Base-by-base conservation (phyloP, 1,140 invertebrate genomes). In the Drosophila biarmipes region DNA sequence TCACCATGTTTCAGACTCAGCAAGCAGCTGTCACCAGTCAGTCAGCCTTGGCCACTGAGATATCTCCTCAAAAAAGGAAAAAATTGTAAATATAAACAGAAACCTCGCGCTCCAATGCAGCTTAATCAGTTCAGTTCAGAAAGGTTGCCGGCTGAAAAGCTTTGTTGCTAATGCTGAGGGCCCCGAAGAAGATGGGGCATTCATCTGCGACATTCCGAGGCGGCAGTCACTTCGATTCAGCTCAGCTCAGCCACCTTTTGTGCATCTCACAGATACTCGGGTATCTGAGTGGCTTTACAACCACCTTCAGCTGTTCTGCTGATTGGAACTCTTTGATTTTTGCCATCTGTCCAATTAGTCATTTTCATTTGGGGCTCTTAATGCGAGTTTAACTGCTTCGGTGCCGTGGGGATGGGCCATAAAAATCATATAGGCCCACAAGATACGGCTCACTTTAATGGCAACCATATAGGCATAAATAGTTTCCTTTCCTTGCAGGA, bases 341-440 rank as follows among this genome's bases (percentile, higher is more conserved):
- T 82, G 29, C 46, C 82, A 86, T 73, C 78, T 82, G 84, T 87
- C 82, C 82, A 87, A 87, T 87, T 87, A 87, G 82, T 89, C 78
- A 87, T 72, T 87, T 86, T 87, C 75, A 82, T 82, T 71, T 56
- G 40, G 71, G 66, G 62, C 63, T 69, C 73, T 73, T 77, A 64
- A 86, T 87, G 78, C 74, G 64, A 87, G 75, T 87, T 86, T 78
- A 86, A 86, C 81, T 68, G 76, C 66, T 46, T 46, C 19, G n/a
- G 27, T 45, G 49, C 73, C 35, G 21, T 21, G 43, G 49, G 59
- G 46, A 42, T 51, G 29, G 58, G 38, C 72, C 62, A 82, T 84
- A 84, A 82, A 80, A 80, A 57, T 58, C 61, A 77, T 78, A 64
- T 72, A 56, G 53, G 62, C 40, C 45, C 31, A 11, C 14, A 46